Evolutionary conservation across 2,113 vertebrate species (phyloP).

Genomic region (Riparia riparia): DNA sequence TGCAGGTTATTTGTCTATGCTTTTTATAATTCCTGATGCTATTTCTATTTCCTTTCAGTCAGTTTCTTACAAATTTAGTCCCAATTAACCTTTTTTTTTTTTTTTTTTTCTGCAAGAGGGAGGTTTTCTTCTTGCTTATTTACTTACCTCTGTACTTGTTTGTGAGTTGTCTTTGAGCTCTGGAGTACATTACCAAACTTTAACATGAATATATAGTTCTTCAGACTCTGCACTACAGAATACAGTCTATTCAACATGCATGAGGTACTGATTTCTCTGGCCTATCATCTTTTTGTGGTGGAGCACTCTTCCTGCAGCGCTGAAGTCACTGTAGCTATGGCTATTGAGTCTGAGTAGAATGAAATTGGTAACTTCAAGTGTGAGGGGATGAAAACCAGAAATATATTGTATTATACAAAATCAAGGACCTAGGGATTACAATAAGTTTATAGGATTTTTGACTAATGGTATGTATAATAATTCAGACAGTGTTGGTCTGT

Average conservation of each 20-base stretch:
- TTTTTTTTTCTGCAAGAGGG: not conserved
- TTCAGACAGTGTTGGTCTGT: not conserved
- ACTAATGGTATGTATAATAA: not conserved
- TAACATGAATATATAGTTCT: not conserved
- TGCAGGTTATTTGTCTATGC: not conserved
- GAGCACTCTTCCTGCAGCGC: not conserved
- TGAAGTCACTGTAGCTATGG: not conserved
- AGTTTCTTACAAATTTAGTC: not conserved
- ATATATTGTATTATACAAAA: not conserved
- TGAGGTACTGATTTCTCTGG: not conserved
- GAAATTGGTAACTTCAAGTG: not conserved
- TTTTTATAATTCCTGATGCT: not conserved
- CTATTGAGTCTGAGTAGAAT: not conserved
- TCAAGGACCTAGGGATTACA: not conserved
- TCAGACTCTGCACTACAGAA: not conserved
- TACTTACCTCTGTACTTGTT: not conserved
- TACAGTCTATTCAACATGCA: not conserved
- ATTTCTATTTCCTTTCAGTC: not conserved
- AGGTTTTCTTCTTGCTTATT: not conserved
- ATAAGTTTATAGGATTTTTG: not conserved
- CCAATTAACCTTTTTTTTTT: not conserved
- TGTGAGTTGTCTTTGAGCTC: not conserved
- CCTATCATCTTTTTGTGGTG: not conserved
- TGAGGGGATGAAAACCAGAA: not conserved
- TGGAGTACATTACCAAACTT: not conserved